Percentiles rank a stretch among this genome's conserved stretches.
Evolutionary conservation across 2,113 vertebrate species (phyloP).

Genomic region (Ornithorhynchus anatinus): DNA sequence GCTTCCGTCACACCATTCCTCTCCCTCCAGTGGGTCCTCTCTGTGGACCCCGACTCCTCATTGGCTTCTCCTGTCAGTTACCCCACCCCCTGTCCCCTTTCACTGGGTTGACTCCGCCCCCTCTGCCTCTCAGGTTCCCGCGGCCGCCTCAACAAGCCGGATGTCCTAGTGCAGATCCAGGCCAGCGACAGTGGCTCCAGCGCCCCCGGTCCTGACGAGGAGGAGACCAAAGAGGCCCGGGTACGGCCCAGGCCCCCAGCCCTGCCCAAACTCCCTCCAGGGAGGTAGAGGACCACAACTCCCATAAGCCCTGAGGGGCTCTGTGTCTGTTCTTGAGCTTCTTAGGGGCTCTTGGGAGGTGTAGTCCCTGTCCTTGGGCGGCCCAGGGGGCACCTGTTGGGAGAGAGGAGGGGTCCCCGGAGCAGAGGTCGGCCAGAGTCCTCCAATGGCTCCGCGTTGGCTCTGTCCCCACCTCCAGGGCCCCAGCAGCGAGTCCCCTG

Average conservation of each 20-base stretch:
- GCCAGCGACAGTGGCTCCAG: constrained; percentile 82
- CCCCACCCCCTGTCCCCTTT: background rate
- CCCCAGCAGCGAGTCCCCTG: constrained; percentile 83
- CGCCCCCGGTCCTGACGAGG: constrained; percentile 71
- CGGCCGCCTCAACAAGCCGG: constrained; percentile 81
- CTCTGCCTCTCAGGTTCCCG: background rate
- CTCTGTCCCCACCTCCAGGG: constrained; percentile 68
- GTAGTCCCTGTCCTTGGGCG: background rate
- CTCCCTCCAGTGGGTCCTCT: no score
- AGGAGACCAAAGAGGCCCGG: constrained; percentile 57
- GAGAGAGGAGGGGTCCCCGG: rapidly evolving
- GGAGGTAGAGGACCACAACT: background rate
- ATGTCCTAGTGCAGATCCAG: constrained; percentile 83
- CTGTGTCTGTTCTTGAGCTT: background rate
- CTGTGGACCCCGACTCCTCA: no score
- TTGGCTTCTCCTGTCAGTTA: background rate
- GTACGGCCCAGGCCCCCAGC: background rate
- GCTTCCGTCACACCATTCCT: no score
- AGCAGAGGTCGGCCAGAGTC: background rate
- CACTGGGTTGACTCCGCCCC: background rate
- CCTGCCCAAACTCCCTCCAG: background rate
- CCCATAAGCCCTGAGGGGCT: background rate
- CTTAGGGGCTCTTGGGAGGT: background rate
- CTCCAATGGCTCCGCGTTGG: background rate
- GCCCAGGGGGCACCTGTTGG: no score